Conservation (phyloP, 1,140 invertebrate species). For the Drosophila mayri region DNA sequence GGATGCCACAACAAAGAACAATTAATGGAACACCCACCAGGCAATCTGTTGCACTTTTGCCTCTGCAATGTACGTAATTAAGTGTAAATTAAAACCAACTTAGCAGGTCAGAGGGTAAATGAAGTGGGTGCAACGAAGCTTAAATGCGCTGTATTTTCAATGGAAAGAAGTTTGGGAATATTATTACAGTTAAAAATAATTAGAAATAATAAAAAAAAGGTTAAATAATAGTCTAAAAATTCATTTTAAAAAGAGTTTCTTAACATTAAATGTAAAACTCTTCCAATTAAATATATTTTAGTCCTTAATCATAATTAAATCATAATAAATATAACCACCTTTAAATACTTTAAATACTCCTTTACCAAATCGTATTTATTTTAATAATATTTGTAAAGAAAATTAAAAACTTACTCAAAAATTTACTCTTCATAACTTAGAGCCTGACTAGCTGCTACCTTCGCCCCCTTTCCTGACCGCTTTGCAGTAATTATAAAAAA, state of each 20-base stretch:
- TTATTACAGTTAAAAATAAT: neutral
- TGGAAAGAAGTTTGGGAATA: rapidly evolving
- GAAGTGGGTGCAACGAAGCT: neutral
- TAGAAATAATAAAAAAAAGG: too few relatives aligned
- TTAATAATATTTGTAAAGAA: neutral
- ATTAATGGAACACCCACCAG: slow-evolving; percentile 57
- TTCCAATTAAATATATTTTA: too few relatives aligned
- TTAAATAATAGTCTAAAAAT: too few relatives aligned
- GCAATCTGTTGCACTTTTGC: slow-evolving; percentile 56
- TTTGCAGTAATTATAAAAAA: slow-evolving; percentile 25
- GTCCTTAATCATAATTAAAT: too few relatives aligned
- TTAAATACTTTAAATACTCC: too few relatives aligned
- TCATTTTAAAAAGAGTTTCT: too few relatives aligned
- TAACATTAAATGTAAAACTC: too few relatives aligned
- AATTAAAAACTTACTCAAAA: neutral
- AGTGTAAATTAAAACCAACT: slow-evolving; percentile 64
- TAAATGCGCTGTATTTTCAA: slow-evolving; percentile 6
- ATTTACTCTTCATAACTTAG: neutral
- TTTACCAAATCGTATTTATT: neutral
- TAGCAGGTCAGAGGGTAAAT: slow-evolving; percentile 22
- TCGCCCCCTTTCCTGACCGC: neutral
- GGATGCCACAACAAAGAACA: slow-evolving; percentile 36
- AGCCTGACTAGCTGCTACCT: neutral
- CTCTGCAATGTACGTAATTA: slow-evolving; percentile 50
- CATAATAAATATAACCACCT: too few relatives aligned